Evolutionary conservation across 2,888 invertebrate genomes (phyloP).

Genomic region (Pherbina coryleti): DNA sequence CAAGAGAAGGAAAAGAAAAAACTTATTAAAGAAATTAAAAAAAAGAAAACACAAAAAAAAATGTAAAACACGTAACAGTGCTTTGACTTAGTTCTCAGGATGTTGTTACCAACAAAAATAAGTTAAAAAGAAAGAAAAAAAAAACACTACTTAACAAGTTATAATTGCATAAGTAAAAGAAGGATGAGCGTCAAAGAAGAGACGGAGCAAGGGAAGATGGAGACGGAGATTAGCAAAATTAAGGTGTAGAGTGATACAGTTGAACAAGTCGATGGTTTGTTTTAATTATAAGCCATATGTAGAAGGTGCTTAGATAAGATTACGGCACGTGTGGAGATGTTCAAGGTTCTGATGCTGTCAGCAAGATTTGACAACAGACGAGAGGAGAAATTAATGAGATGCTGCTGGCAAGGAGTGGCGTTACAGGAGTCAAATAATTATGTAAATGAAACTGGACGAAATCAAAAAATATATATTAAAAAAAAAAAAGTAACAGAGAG

Average conservation of each 20-base stretch:
- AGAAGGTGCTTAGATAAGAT: neutral
- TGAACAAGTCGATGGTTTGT: neutral
- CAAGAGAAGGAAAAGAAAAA: neutral
- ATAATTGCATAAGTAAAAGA: conserved; percentile 13
- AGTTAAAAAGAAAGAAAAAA: neutral
- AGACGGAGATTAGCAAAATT: neutral
- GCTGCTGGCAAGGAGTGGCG: no score
- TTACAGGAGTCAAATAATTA: no score
- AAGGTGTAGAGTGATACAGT: neutral
- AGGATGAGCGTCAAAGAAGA: neutral
- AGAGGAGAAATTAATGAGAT: no score
- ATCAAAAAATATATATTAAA: no score
- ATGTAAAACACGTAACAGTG: neutral
- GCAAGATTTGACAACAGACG: no score
- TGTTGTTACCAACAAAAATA: neutral
- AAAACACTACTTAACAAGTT: conserved; percentile 14
- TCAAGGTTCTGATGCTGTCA: neutral
- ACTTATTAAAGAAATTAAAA: neutral
- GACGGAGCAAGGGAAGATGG: neutral
- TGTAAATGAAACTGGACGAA: no score
- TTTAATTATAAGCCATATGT: neutral
- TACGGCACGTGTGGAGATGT: neutral
- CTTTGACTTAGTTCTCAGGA: neutral
- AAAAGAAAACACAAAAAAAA: neutral
- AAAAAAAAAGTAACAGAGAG: no score